Base-by-base conservation (phyloP, 2,888 invertebrate genomes). In the Alitta virens region DNA sequence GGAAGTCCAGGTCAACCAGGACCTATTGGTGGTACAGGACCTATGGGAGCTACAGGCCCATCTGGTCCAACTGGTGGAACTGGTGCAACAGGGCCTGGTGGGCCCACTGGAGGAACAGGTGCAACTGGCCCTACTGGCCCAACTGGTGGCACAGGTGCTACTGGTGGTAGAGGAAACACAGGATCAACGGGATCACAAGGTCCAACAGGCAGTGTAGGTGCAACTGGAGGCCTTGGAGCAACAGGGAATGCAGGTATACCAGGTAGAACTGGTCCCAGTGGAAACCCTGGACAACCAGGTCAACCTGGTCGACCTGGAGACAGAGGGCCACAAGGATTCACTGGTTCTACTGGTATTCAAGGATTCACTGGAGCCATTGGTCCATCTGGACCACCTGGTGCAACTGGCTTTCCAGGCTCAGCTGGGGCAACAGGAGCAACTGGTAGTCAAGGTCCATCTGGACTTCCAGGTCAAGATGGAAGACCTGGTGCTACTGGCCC, bases 111-210 rank as follows among this genome's bases (percentile, higher is more conserved):
- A 26, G 25, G 53, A 63, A 59, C 61, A 46, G 57, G 64, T 57
- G 18, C 52, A 16, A 12, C 27, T 50, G 56, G 56, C 14, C 55
- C 49, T 16, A 61, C 61, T 12, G 61, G 61, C 9, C 49, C 56
- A 49, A 61, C 60, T 42, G 68, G 67, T 23, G 42, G 46, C 9
- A 56, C 60, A 54, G 65, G 68, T 12, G 33, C 50, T 50, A 54
- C 38, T 23, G 68, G 66, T 26, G 51, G 25, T 1, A 63, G 60
- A 16, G 67, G 68, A 21, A n/a, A 43, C 33, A 49, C 54, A n/a
- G 67, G 68, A 18, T 12, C 55, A 14, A 54, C 60, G 0, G 68
- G 70, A 42, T 18, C 26, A n/a, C 46, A 26, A 2, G 70, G 68
- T 33, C 53, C 42, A 24, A 51, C 63, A 23, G 70, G 70, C 46